A percentile compares a stretch with the other conserved stretches of the same genome.
Evolutionary conservation across 2,888 invertebrate species (phyloP).

Genomic region (Drosophila anomelani): DNA sequence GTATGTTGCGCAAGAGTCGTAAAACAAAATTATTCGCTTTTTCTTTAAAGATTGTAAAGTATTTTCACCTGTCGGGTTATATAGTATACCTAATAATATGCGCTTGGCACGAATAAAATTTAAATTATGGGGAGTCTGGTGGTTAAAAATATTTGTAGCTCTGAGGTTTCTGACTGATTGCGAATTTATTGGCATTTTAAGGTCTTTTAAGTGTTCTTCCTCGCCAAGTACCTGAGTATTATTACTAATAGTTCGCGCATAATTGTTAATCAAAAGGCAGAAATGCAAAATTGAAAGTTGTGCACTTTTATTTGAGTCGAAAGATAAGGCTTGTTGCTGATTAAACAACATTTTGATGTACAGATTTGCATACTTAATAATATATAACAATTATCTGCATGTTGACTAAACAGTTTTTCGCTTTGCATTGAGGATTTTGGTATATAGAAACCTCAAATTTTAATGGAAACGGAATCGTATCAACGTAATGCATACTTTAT

Average conservation of each 20-base stretch:
- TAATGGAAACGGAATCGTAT: conserved; percentile 6
- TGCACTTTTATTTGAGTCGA: background rate
- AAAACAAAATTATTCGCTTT: conserved; percentile 3
- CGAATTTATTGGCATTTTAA: background rate
- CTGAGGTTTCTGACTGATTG: too few species aligned
- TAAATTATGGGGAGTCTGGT: background rate
- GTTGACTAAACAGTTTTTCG: background rate
- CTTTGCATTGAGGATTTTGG: background rate
- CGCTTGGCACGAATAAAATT: background rate
- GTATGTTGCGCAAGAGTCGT: conserved; percentile 35
- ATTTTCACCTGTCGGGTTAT: background rate
- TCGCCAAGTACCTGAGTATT: accelerated
- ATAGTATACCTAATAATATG: background rate
- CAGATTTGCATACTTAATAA: conserved; percentile 4
- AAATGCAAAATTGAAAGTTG: background rate
- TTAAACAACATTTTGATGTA: conserved; percentile 5
- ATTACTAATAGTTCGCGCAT: background rate
- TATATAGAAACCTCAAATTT: background rate
- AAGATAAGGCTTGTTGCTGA: conserved; percentile 13
- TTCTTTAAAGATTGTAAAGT: conserved; percentile 7
- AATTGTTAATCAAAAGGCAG: background rate
- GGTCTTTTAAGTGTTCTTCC: background rate
- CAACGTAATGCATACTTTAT: background rate
- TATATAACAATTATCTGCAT: background rate
- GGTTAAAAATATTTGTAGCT: background rate